These are phyloP conservation scores for Trilocha varians DNA, from an alignment of 2,888 invertebrate species.

Conservation along the genomic window DNA sequence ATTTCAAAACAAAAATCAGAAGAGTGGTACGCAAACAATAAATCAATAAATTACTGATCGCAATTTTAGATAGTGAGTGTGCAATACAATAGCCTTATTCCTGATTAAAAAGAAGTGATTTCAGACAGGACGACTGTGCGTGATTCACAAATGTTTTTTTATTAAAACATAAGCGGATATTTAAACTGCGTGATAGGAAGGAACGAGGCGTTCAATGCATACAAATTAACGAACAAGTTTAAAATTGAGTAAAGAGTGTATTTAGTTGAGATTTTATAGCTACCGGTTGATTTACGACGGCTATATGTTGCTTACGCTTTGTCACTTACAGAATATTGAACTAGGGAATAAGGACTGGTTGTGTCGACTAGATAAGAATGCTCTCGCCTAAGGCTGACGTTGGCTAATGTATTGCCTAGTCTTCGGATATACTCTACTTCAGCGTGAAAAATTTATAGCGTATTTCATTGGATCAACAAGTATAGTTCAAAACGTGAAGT, in stretches of 20 bases:
- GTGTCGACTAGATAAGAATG: slow-evolving; percentile 42
- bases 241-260: slow-evolving; percentile 51
- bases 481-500: too few species aligned
- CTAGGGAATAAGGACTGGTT: slow-evolving; percentile 25
- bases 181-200: slow-evolving; percentile 65
- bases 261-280: slow-evolving; percentile 42
- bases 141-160: slow-evolving; percentile 54
- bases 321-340: slow-evolving; percentile 28
- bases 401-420: slow-evolving; percentile 53
- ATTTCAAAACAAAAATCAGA: too few species aligned
- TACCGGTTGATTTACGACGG: slow-evolving; percentile 41
- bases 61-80: too few species aligned
- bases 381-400: slow-evolving; percentile 20
- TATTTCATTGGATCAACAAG: too few species aligned
- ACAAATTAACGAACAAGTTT: slow-evolving; percentile 49
- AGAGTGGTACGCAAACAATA: slow-evolving; percentile 52
- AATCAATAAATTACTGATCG: too few species aligned
- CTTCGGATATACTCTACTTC: too few species aligned
- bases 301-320: slow-evolving; percentile 35
- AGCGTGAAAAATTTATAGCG: too few species aligned
- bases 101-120: slow-evolving; percentile 62
- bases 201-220: slow-evolving; percentile 43
- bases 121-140: slow-evolving; percentile 62
- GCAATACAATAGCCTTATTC: slow-evolving; percentile 48
- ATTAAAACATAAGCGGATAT: slow-evolving; percentile 63